A percentile compares a stretch with the other conserved stretches of the same genome.
phyloP scores from a whole-genome alignment of 2,888 invertebrate genomes.

The Steromphala cineraria region DNA sequence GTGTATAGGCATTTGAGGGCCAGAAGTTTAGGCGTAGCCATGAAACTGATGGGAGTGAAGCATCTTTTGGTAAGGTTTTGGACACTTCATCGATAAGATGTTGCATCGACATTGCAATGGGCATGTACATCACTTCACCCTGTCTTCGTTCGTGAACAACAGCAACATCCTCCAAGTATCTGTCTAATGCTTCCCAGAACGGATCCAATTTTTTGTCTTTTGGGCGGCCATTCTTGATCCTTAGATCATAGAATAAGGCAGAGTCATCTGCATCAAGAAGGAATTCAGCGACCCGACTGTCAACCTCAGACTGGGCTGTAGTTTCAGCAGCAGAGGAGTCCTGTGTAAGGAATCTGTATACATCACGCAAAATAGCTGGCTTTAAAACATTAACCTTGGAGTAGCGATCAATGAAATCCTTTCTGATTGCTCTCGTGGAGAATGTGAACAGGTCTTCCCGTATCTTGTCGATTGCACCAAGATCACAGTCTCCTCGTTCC shows the following conservation, averaged over 20 bases:
- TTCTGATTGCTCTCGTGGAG: neutral
- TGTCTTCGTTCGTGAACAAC: too few relatives aligned
- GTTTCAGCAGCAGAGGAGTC: neutral
- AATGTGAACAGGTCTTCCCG: neutral
- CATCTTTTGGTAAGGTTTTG: too few relatives aligned
- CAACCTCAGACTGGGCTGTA: neutral
- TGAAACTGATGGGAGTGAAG: too few relatives aligned
- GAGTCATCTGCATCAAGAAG: neutral
- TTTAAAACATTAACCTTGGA: neutral
- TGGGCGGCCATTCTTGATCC: neutral
- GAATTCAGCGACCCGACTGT: neutral
- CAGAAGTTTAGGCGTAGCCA: too few relatives aligned
- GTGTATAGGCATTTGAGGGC: too few relatives aligned
- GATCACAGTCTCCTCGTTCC: neutral
- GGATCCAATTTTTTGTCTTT: constrained; percentile 1
- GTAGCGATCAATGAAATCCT: neutral
- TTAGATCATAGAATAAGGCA: neutral
- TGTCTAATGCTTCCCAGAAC: neutral
- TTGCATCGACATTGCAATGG: too few relatives aligned
- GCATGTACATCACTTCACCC: too few relatives aligned
- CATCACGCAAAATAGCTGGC: neutral
- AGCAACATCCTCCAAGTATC: neutral
- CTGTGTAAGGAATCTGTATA: too few relatives aligned
- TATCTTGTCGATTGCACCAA: neutral
- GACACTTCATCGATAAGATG: too few relatives aligned